Base-by-base conservation (phyloP, 2,888 invertebrate species). In the Chrysolina americana region DNA sequence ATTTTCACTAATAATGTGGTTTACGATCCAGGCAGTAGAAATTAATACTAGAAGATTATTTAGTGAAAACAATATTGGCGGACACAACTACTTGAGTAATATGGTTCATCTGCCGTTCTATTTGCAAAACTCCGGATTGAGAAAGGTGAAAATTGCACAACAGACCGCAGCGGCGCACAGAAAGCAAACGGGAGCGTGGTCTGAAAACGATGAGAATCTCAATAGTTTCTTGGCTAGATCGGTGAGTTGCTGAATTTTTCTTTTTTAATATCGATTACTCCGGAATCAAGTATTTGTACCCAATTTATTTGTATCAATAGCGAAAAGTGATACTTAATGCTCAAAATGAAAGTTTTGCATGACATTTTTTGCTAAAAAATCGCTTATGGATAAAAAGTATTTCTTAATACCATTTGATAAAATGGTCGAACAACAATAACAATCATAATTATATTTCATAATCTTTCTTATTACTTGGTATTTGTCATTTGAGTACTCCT, bases 81-180 rank as follows among this genome's bases (percentile, higher is more conserved):
- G 98, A 0, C 97, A 98, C 90, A 96, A 95, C 88, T 98, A 98
- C 86, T 89, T 98, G 65, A 92, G 96, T 78, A 99, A 99, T 87
- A 94, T 99, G 91, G 97, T 99, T 28, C 99, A 98, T 87, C 90
- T 99, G 83, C 99, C 99, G 0, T 99, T 99, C 89, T 99, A 97
- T 88, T 90, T 99, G 73, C 99, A 99, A 90, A 98, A 98, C 89
- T 97, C 98, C 0, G 98, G 98, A 11, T 89, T 99, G 75, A 91
- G 98, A 0, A 94, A 96, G 82, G 96, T 97, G 2, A 96, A 96
- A 87, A 91, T 93, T 8, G 96, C 97, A 0, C 96, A 96, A 87
- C 94, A 94, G 87, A 94, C 95, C 0, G 94, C 96, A 0, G 87
- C 91, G 4, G 87, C 90, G 77, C 90, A 91, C 70, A 89, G 89